Percentiles rank a stretch among this genome's conserved stretches.
Evolutionary conservation across 2,797 vertebrate genomes (phyloP).

Genomic region (Coranthus polyacanthus): DNA sequence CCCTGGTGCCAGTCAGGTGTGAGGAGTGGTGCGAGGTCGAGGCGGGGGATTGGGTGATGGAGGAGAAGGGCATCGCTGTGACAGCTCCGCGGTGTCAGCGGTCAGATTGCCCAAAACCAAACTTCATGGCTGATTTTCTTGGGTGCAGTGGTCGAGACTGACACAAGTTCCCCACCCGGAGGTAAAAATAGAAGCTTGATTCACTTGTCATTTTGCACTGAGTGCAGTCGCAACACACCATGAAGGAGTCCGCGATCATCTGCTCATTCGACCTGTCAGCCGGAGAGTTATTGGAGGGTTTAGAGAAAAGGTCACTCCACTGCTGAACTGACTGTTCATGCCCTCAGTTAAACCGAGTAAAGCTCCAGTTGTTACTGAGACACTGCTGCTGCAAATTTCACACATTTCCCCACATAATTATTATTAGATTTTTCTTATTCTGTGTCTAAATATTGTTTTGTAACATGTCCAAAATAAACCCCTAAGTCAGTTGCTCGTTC

Average conservation of each 20-base stretch:
- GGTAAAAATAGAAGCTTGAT: conserved; percentile 72
- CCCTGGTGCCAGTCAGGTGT: conserved; percentile 81
- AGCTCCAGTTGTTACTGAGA: conserved; percentile 23
- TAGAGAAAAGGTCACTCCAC: conserved; percentile 72
- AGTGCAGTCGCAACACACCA: conserved; percentile 66
- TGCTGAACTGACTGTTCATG: conserved; percentile 65
- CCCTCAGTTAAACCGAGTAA: conserved; percentile 17
- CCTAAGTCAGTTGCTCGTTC: too few species aligned
- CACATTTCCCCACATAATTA: background rate
- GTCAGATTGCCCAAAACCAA: conserved; percentile 84
- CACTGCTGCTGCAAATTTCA: background rate
- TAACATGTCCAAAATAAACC: too few species aligned
- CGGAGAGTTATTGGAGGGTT: conserved; percentile 65
- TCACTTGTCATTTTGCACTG: conserved; percentile 74
- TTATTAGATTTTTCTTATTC: too few species aligned
- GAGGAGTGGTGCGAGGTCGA: conserved; percentile 60
- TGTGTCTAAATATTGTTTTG: background rate
- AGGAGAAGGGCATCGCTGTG: conserved; percentile 78
- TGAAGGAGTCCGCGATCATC: conserved; percentile 68
- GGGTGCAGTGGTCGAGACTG: conserved; percentile 65
- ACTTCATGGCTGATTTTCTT: conserved; percentile 77
- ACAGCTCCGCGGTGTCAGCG: conserved; percentile 84
- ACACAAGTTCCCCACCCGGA: conserved; percentile 61
- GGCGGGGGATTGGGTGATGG: conserved; percentile 62
- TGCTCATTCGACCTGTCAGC: conserved; percentile 71